phyloP scores from a whole-genome alignment of 2,888 invertebrate species.

The Stenotaenia linearis region DNA sequence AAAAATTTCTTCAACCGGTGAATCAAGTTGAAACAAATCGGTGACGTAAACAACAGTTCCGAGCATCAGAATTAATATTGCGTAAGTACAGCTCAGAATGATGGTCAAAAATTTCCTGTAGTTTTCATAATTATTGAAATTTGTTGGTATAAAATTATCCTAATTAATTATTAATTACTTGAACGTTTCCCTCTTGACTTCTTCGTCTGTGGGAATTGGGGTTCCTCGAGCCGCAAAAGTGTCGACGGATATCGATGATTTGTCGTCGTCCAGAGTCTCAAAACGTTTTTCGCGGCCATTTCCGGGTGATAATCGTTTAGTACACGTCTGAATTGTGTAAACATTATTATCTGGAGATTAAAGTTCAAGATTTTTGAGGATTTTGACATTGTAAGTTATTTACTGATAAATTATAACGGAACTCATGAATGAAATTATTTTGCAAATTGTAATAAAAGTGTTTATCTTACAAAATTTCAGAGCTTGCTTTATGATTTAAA shows the following conservation, averaged over 20 bases:
- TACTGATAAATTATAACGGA: too few relatives aligned
- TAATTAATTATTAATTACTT: too few relatives aligned
- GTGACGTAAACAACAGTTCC: constrained; percentile 61
- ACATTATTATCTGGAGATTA: background rate
- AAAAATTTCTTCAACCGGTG: constrained; percentile 57
- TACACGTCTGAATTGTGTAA: background rate
- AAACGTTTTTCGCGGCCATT: background rate
- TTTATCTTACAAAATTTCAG: too few relatives aligned
- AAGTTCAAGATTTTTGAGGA: too few relatives aligned
- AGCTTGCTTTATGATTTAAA: too few relatives aligned
- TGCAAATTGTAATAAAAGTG: too few relatives aligned
- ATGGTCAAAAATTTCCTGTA: constrained; percentile 58
- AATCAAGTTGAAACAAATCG: constrained; percentile 51
- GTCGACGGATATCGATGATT: background rate
- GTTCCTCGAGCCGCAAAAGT: background rate
- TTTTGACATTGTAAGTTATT: too few relatives aligned
- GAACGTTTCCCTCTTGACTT: background rate
- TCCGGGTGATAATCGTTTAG: background rate
- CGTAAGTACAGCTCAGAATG: constrained; percentile 62
- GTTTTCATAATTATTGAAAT: too few relatives aligned
- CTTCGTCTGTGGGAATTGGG: background rate
- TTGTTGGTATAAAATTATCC: too few relatives aligned
- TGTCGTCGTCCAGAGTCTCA: background rate
- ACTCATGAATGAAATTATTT: too few relatives aligned
- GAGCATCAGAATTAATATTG: constrained; percentile 60